Conservation (phyloP, 2,888 invertebrate genomes). For the Torymus aiolomorphi region DNA sequence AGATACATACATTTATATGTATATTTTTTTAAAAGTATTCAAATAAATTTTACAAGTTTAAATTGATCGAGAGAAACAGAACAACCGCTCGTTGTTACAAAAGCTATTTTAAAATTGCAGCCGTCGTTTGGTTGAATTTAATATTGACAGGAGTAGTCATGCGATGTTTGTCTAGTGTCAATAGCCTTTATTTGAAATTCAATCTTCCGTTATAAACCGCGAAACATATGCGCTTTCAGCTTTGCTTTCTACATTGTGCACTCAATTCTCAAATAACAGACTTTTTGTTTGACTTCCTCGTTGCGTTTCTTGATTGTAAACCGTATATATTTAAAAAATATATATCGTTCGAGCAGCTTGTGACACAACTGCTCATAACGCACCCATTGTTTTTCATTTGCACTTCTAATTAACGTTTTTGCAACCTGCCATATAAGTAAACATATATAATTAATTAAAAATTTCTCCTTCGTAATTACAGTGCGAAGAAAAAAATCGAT, state of each 20-base stretch:
- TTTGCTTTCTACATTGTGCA: conserved; percentile 32
- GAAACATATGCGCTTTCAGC: neutral
- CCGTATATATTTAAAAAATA: too few relatives aligned
- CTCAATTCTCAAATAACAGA: neutral
- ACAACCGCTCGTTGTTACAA: too few relatives aligned
- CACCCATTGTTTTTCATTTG: neutral
- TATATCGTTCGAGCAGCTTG: neutral
- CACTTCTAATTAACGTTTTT: conserved; percentile 15
- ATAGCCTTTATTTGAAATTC: conserved; percentile 16
- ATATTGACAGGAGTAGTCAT: conserved; percentile 21
- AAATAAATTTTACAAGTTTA: too few relatives aligned
- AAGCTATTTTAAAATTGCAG: neutral
- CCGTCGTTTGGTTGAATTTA: neutral
- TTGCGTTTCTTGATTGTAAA: neutral
- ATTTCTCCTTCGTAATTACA: too few relatives aligned
- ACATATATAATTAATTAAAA: too few relatives aligned
- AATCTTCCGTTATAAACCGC: neutral
- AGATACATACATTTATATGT: too few relatives aligned
- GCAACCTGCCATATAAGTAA: too few relatives aligned
- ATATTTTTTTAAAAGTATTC: too few relatives aligned
- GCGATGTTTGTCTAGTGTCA: conserved; percentile 5
- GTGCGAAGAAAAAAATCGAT: too few relatives aligned
- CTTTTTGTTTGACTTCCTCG: conserved; percentile 19
- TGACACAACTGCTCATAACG: neutral
- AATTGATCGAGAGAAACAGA: too few relatives aligned